Base-by-base conservation (phyloP, 2,888 invertebrate species). In the Venusia cambrica region DNA sequence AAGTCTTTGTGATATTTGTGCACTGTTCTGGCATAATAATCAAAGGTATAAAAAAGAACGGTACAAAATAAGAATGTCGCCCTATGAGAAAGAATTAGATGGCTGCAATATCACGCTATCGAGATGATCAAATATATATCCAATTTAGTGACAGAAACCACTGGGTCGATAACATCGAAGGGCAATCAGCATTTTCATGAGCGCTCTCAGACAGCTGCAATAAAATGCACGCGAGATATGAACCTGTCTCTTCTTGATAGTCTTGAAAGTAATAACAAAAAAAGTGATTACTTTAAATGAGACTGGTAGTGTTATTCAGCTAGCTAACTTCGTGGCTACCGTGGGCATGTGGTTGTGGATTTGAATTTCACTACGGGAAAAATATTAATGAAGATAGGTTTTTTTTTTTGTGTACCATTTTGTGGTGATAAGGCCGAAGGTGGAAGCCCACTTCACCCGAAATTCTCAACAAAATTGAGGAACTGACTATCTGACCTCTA, bases 161-260 rank as follows among this genome's bases (percentile, higher is more conserved):
- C 24, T 40, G 17, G 34, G 29, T 21, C 38, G 21, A 13, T 18
- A 22, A 13, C 17, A 19, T 28, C 21, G 27, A 45, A 50, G 45
- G 37, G 31, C 26, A 32, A 44, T 45, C 38, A 45, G 31, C 44
- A 45, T 45, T 50, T 45, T 45, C 28, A 47, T 39, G 38, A 38
- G 37, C 35, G 17, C 31, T 37, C 27, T 32, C 37, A 43, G 28
- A 43, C 17, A 36, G 12, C 30, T 44, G 34, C 42, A 38, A 37
- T 40, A 22, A 33, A 47, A 31, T 42, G 36, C 36, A 35, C 27
- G 9, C 5, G 20, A 30, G 29, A 22, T 22, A 22, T 15, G 24
- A 26, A 34, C 16, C 10, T 25, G 9, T 8, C 16, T 7, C 4
- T 20, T 2, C 8, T 25, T 15, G 17, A 26, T 26, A 14, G 26